Evolutionary conservation across 2,113 vertebrate species (phyloP), one percentile per base, ranked within the genome.

Genomic region (Nothobranchius furzeri): DNA sequence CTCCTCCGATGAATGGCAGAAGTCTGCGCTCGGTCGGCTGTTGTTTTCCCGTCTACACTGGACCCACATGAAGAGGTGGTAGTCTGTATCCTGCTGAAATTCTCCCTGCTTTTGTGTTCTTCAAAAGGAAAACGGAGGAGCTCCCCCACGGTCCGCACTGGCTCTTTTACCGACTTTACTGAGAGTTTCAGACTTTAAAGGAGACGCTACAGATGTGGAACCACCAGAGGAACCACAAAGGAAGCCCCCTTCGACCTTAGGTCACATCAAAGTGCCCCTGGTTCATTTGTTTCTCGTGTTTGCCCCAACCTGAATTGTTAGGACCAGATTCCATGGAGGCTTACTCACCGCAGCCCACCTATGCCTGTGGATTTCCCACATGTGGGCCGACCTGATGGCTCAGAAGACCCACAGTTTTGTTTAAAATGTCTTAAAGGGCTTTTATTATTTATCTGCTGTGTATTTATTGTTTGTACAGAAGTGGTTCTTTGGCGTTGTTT

Each of bases 401-500:
- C 57, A 51, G 53, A 54, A 60, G 76, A 83, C 69, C 68, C 40
- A 37, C 2, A 77, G 83, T 78, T 77, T 90, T 90, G 90, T 88
- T 70, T 20, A 87, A 81, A 60, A 92, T 89, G 89, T 75, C 88
- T 75, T 88, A 85, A 45, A 43, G 75, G 12, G 60, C 85, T 57
- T 85, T 64, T 8, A 37, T 37, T 89, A 89, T 92, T 92, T 91
- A 94, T 90, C 78, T 78, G 46, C 78, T 77, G 67, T 82, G 60
- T 89, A 89, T 92, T 91, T 93, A 92, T 93, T 92, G 20, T 79
- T 63, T 76, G 60, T 87, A 75, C 65, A 75, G 56, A 67, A 72
- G n/a, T 46, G 54, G 25, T 30, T 17, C 0, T 49, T 52, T 58
- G 46, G 15, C 30, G 51, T 70, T 73, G 42, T 30, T 30, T 30